Conservation (phyloP, 2,113 vertebrate species). For the Chrysemys picta region DNA sequence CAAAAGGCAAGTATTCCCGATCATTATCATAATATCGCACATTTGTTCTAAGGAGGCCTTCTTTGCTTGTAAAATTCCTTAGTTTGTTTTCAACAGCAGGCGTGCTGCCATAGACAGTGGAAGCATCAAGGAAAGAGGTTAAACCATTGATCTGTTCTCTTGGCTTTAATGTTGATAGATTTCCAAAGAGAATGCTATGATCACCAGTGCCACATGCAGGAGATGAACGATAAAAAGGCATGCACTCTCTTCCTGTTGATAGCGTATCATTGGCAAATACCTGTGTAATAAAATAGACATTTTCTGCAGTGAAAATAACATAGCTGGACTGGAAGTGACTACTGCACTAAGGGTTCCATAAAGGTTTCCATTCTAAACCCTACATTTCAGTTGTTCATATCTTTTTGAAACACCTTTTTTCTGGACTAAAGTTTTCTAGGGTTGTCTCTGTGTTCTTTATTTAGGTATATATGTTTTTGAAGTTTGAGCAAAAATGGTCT, state of each 20-base stretch:
- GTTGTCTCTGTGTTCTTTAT: not conserved
- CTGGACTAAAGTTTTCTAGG: not conserved
- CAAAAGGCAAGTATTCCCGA: constrained; percentile 84
- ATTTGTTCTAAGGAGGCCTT: constrained; percentile 87
- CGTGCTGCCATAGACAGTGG: constrained; percentile 89
- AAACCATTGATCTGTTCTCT: constrained; percentile 90
- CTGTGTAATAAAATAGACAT: constrained; percentile 64
- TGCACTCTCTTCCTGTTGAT: constrained; percentile 68
- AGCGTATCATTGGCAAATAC: constrained; percentile 65
- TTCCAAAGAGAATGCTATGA: constrained; percentile 37
- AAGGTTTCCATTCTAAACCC: not conserved
- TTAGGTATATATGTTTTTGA: not conserved
- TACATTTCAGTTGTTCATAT: not conserved
- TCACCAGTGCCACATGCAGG: constrained; percentile 79
- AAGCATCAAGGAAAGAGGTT: constrained; percentile 94
- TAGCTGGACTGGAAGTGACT: not conserved
- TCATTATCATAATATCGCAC: constrained; percentile 75
- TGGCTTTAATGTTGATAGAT: constrained; percentile 63
- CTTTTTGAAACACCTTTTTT: not conserved
- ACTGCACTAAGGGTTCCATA: not conserved
- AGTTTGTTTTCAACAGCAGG: constrained; percentile 73
- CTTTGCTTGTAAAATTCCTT: constrained; percentile 82
- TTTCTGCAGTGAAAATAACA: not conserved
- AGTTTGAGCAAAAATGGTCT: not conserved
- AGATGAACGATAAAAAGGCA: constrained; percentile 90